Base-by-base conservation (phyloP, 2,888 invertebrate species). In the Aelia acuminata region DNA sequence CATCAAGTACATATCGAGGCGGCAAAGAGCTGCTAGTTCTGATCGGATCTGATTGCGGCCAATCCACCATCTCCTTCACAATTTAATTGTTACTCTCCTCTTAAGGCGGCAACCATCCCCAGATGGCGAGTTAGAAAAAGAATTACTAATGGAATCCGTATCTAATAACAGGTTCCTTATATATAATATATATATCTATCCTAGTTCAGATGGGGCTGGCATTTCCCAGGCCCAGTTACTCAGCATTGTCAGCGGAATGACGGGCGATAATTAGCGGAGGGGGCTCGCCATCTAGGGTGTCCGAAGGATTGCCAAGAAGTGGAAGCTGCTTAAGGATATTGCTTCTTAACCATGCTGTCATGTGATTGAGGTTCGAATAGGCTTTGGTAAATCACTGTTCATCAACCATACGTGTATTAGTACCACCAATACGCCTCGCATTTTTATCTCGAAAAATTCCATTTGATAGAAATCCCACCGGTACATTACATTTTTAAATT, bases 151-250 rank as follows among this genome's bases (percentile, higher is more conserved):
- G 87, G 87, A 70, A 87, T 87, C 75, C 70, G 7, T n/a, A 18
- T 39, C 43, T 87, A 87, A 87, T 87, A 87, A 87, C 87, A 87
- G 87, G 87, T 87, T 87, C 70, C 85, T 53, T 85, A 85, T 39
- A 85, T 85, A 85, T 85, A n/a, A 80, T 80, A 75, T 63, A 70
- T 80, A 80, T 80, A 80, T 80, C 85, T 47, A 31, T 22, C 43
- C 43, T 39, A n/a, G 43, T 35, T 70, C 43, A 26, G 50, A 43
- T 18, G 57, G 35, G 86, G 50, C 63, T 86, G 86, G 86, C 39
- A 70, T 87, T 70, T 70, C 87, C 87, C 70, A 70, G 70, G 57
- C 63, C 31, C 87, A 70, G 47, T 87, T 87, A 87, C 57, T 87
- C 87, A 87, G 87, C 87, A 87, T 49, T 85, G 85, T 50, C 85